These are phyloP conservation scores for Anagrus nilaparvatae DNA, from an alignment of 1,140 invertebrate genomes.

Conservation along the genomic window DNA sequence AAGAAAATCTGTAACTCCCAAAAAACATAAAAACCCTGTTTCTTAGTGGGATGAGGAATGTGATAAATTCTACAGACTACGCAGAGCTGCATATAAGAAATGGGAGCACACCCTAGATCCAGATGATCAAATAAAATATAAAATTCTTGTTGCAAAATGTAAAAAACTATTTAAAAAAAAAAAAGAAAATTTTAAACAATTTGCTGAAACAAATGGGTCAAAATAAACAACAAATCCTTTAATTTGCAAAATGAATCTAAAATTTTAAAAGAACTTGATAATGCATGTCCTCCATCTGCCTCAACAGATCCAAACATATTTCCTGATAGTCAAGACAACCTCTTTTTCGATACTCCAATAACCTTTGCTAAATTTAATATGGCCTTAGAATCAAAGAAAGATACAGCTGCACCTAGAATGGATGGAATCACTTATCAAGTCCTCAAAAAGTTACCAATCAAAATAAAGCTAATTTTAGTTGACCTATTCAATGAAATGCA, in stretches of 20 bases:
- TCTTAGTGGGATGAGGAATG: slow-evolving; percentile 4
- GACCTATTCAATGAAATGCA: slow-evolving; percentile 10
- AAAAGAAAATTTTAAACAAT: neutral
- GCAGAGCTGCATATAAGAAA: neutral
- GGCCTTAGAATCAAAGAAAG: neutral
- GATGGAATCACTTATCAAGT: neutral
- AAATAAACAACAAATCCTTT: neutral
- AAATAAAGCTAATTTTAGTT: neutral
- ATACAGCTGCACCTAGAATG: neutral
- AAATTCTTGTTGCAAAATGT: neutral
- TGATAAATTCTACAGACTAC: neutral
- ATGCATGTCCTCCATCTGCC: neutral
- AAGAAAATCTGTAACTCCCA: neutral
- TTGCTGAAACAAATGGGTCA: slow-evolving; percentile 2
- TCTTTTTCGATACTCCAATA: neutral
- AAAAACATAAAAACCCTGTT: slow-evolving; percentile 1
- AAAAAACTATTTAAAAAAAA: neutral
- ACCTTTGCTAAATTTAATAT: neutral
- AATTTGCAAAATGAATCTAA: neutral
- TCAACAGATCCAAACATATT: neutral
- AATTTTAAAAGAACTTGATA: neutral
- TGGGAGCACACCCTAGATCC: neutral
- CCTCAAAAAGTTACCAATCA: neutral
- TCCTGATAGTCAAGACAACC: neutral
- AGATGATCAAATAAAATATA: neutral